phyloP scores from a whole-genome alignment of 1,140 invertebrate genomes.

The Drosophila quadrilineata region DNA sequence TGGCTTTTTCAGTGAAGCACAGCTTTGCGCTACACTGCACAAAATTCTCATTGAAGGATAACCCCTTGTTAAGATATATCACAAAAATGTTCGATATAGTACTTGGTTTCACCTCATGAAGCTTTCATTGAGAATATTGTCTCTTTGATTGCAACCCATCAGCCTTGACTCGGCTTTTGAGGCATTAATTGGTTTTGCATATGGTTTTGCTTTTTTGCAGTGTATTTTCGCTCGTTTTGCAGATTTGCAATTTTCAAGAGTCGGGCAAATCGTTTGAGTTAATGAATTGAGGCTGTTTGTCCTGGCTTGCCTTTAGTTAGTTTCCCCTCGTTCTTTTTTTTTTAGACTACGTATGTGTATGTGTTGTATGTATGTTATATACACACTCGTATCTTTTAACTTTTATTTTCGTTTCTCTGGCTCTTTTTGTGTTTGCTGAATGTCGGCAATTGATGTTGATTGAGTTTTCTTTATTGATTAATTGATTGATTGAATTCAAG shows the following conservation, averaged over 20 bases:
- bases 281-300: constrained; percentile 63
- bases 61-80: too few species aligned
- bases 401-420: constrained; percentile 2
- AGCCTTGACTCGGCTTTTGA: too few species aligned
- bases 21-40: too few species aligned
- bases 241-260: constrained; percentile 56
- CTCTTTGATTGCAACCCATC: too few species aligned
- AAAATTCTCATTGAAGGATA: too few species aligned
- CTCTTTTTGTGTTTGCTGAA: constrained; percentile 30
- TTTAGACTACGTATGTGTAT: too few species aligned
- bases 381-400: too few species aligned
- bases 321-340: constrained; percentile 28
- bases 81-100: too few species aligned
- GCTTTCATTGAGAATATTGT: too few species aligned
- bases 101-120: too few species aligned
- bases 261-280: constrained; percentile 58
- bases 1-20: neutral
- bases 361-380: too few species aligned
- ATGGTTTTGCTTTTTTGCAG: neutral
- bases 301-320: constrained; percentile 25
- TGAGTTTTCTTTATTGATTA: constrained; percentile 69
- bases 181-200: too few species aligned
- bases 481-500: constrained; percentile 73
- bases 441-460: constrained; percentile 70
- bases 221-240: constrained; percentile 27